These are phyloP conservation scores for Limanda limanda DNA, from an alignment of 2,113 vertebrate species.

Conservation along the genomic window DNA sequence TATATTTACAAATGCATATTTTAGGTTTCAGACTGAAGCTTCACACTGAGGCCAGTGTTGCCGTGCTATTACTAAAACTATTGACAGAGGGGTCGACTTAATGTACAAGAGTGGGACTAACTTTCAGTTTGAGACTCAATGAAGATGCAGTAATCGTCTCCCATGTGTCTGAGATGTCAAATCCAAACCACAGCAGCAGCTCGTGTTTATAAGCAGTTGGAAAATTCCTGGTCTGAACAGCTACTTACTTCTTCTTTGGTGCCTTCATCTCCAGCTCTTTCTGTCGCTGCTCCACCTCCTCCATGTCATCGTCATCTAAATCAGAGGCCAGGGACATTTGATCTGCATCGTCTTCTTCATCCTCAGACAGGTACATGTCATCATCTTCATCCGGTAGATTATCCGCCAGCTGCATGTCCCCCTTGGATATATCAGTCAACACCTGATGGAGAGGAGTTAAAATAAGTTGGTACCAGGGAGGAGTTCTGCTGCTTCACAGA, in stretches of 20 bases:
- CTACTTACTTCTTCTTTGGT: conserved; percentile 74
- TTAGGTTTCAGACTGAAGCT: too few species aligned
- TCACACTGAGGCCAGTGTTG: too few species aligned
- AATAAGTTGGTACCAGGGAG: not conserved
- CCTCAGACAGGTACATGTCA: conserved; percentile 87
- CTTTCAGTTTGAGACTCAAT: too few species aligned
- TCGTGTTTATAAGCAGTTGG: not conserved
- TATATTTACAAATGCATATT: too few species aligned
- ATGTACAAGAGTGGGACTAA: too few species aligned
- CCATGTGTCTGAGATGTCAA: too few species aligned
- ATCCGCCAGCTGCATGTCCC: conserved; percentile 91
- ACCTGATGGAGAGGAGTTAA: conserved; percentile 71
- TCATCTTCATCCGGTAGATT: conserved; percentile 74
- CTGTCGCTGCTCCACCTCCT: conserved; percentile 81
- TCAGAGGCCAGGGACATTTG: conserved; percentile 90
- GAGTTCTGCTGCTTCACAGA: not conserved
- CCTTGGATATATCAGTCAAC: conserved; percentile 85
- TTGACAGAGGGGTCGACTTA: too few species aligned
- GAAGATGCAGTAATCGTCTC: too few species aligned
- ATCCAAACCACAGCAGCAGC: too few species aligned
- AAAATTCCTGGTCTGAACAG: not conserved
- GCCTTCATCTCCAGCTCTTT: conserved; percentile 62
- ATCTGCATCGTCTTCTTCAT: conserved; percentile 75
- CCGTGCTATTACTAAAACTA: too few species aligned
- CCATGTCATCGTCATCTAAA: conserved; percentile 89